Conservation (phyloP, 2,888 invertebrate genomes). For the Mythimna pallens region DNA sequence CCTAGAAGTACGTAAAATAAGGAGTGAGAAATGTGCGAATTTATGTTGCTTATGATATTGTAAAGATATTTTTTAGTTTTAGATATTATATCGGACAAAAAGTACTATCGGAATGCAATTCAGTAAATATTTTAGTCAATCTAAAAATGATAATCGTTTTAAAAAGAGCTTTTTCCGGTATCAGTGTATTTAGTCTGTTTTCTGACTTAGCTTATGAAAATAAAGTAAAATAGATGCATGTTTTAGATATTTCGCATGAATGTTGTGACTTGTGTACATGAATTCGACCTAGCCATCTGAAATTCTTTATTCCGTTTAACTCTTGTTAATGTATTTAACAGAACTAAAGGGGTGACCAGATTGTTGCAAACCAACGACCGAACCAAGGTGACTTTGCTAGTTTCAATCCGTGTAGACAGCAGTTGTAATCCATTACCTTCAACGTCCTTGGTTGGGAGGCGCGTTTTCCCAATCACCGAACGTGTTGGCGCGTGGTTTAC, state of each 20-base stretch:
- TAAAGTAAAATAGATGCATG: not conserved
- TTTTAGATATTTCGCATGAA: not conserved
- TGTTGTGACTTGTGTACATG: not conserved
- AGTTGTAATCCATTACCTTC: too few relatives aligned
- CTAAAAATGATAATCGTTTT: not conserved
- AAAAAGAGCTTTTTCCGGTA: not conserved
- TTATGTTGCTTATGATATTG: not conserved
- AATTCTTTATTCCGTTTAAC: not conserved
- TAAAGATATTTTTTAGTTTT: slow-evolving; percentile 1
- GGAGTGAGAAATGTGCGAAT: slow-evolving; percentile 6
- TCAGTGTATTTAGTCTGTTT: slow-evolving; percentile 8
- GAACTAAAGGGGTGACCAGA: not conserved
- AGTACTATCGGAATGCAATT: not conserved
- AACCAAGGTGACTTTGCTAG: too few relatives aligned
- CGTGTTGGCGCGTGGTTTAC: too few relatives aligned
- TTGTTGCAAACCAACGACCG: too few relatives aligned
- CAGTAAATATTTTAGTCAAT: not conserved
- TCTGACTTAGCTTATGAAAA: not conserved
- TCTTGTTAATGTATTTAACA: not conserved
- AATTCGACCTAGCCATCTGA: not conserved
- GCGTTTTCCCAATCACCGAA: too few relatives aligned
- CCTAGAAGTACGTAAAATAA: not conserved
- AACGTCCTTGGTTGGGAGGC: too few relatives aligned
- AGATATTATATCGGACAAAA: not conserved
- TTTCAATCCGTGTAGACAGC: too few relatives aligned